Base-by-base conservation (phyloP, 2,113 vertebrate species). In the Hyaena hyaena region DNA sequence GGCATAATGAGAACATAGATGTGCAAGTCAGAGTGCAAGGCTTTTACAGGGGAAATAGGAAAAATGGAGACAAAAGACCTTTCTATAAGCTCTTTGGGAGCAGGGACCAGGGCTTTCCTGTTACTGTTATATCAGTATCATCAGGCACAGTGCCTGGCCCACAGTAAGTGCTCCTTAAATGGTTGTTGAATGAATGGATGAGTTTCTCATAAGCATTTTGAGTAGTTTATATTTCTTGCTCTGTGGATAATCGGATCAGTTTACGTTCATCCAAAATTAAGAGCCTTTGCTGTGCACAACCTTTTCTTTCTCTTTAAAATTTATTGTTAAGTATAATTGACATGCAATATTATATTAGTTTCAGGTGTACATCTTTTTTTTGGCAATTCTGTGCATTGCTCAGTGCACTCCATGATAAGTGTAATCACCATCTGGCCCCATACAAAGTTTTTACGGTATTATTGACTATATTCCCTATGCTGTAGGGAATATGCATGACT, bases 191-290 rank as follows among this genome's bases (percentile, higher is more conserved):
- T 91, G 84, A 90, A 65, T 74, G 2, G 66, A 33, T 53, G 39
- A 66, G 24, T 81, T 95, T 97, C 73, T 88, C 28, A 55, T 66
- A 91, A 97, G 33, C 26, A 39, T 50, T 84, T 89, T 84, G 61
- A 77, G 17, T 85, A 85, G 24, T 45, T 92, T 74, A n/a, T 82
- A 71, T 82, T 88, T 88, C 65, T 82, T 93, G 39, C 3, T 61
- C 24, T 82, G 28, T 85, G 73, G 39, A 55, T 66, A 76, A 71
- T 95, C 71, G 73, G 45, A 86, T 85, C 21, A 77, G 0, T 93
- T 93, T 95, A 77, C 43, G 33, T 92, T 90, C 69, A 48, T 77
- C 81, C 79, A 84, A 93, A 65, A 12, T 87, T 87, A 88, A 91
- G 50, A 88, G 15, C 10, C 15, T 94, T 96, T 73, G 16, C 58